Base-by-base conservation (phyloP, 1,140 invertebrate genomes). In the Thaumatotibia leucotreta region DNA sequence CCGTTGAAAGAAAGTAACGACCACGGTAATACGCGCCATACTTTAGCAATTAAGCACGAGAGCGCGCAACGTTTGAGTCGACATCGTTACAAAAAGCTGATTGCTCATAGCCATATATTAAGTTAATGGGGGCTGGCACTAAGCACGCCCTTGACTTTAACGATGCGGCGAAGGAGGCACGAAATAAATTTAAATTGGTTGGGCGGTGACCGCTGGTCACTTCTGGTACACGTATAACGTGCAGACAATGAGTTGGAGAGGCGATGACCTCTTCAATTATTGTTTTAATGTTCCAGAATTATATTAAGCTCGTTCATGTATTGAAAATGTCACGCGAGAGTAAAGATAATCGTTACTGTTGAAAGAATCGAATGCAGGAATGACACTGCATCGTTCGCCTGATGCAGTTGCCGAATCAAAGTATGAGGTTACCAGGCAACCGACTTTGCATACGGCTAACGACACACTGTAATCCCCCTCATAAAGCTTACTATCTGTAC, bases 131-230 rank as follows among this genome's bases (percentile, higher is more conserved):
- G 68, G 68, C 75, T 79, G 73, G 77, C 75, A 78, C 77, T 81
- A 79, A 81, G 71, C 72, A 75, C 71, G 75, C 78, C 77, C 81
- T 83, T 80, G 73, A 78, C 68, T 80, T 74, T 81, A 83, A 81
- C 79, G 79, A 83, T 75, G 79, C 70, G 63, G 73, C 68, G 35
- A 63, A 75, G 64, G 66, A 73, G 70, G 74, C 75, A 83, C 75
- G 71, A 74, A 78, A 80, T 77, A 80, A 83, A 77, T 81, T 81
- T 83, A 80, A 81, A 81, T 83, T 81, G 75, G 69, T 79, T 70
- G 74, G 68, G 69, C 68, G 74, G 70, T 70, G 69, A 74, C 72
- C 52, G 52, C 52, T 27, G 52, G 52, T 70, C 69, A 70, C 67
- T 69, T 70, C 24, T 27, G 52, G 24, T 58, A 29, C 23, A n/a